Conservation (phyloP, 2,888 invertebrate genomes). For the Ophion costatus region DNA sequence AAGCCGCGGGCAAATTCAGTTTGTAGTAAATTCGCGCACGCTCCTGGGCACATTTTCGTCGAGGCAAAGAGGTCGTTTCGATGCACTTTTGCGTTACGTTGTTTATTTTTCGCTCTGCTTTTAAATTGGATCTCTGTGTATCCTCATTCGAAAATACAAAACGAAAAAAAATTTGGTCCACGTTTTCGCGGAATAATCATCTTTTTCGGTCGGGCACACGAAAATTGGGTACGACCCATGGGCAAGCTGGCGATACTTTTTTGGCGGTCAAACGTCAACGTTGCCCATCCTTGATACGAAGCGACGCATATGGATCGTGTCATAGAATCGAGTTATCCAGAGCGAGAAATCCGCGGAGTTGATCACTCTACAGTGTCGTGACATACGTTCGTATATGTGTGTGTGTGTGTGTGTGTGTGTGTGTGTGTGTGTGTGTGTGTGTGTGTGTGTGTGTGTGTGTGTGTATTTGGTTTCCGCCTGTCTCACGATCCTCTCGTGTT, state of each 20-base stretch:
- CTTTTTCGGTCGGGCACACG: too few species aligned
- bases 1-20: too few species aligned
- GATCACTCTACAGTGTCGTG: conserved; percentile 13
- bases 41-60: too few species aligned
- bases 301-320: conserved; percentile 53
- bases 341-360: conserved; percentile 63
- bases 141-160: not conserved
- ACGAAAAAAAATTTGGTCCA: too few species aligned
- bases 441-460: not conserved
- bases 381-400: conserved; percentile 12
- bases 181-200: too few species aligned
- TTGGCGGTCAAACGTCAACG: conserved; percentile 38
- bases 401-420: not conserved
- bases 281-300: conserved; percentile 37
- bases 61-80: too few species aligned
- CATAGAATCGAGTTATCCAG: conserved; percentile 62
- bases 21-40: too few species aligned
- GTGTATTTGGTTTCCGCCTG: not conserved
- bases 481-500: conserved; percentile 17
- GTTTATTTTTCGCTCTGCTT: not conserved
- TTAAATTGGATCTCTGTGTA: not conserved
- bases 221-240: not conserved
- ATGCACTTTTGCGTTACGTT: not conserved
- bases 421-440: not conserved
- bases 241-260: not conserved